Conservation (phyloP, 1,140 invertebrate genomes). For the Trachymyrmex cornetzi region DNA sequence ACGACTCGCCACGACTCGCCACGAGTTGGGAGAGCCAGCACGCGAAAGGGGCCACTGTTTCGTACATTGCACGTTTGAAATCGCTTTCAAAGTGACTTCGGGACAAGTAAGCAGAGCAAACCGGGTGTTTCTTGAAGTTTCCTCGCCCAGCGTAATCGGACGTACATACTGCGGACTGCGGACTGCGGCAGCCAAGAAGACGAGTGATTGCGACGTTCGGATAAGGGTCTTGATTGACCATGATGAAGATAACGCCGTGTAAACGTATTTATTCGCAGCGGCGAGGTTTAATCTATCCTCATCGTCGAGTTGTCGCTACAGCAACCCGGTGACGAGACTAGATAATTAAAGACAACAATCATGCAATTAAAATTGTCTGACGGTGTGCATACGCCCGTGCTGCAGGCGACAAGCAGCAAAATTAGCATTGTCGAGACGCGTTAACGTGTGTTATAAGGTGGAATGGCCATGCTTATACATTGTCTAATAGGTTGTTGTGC, state of each 20-base stretch:
- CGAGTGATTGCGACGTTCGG: conserved; percentile 26
- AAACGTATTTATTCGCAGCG: conserved; percentile 39
- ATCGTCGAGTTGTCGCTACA: background rate
- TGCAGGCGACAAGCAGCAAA: conserved; percentile 42
- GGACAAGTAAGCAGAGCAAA: background rate
- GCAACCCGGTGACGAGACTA: background rate
- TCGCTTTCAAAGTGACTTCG: conserved; percentile 18
- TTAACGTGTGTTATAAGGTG: conserved; percentile 15
- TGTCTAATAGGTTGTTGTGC: conserved; percentile 13
- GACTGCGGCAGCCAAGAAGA: background rate
- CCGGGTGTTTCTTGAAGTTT: conserved; percentile 20
- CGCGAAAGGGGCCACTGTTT: background rate
- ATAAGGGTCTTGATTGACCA: conserved; percentile 39
- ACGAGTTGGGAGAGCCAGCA: conserved; percentile 26
- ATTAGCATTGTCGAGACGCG: conserved; percentile 46
- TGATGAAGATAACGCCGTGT: background rate
- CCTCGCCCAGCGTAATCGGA: conserved; percentile 20
- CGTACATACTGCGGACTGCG: too few species aligned
- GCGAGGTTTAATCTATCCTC: background rate
- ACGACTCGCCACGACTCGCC: background rate
- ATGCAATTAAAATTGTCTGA: conserved; percentile 45
- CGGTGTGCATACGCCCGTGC: background rate
- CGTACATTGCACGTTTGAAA: conserved; percentile 18
- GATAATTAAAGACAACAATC: conserved; percentile 59
- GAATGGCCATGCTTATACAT: background rate